These are phyloP conservation scores for Artibeus lituratus DNA, from an alignment of 2,797 vertebrate species.

Conservation along the genomic window DNA sequence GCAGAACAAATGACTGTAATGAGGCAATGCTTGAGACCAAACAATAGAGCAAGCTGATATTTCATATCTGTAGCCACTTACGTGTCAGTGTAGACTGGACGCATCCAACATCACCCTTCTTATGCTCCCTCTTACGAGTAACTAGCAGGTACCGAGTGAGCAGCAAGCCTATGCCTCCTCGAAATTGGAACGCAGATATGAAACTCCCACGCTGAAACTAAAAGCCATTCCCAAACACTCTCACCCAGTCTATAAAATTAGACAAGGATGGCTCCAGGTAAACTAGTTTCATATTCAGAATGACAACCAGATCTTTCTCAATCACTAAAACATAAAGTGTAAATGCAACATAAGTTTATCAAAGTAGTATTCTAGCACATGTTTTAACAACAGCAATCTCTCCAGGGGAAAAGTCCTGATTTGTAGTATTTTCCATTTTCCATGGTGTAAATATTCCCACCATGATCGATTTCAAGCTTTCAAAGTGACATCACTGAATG, in stretches of 20 bases:
- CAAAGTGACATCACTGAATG: neutral
- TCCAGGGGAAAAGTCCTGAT: neutral
- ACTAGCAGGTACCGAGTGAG: neutral
- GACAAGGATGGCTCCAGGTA: neutral
- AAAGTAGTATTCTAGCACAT: neutral
- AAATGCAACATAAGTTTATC: neutral
- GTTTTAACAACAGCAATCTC: neutral
- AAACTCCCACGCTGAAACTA: neutral
- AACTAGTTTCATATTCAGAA: neutral
- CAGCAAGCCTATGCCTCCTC: neutral
- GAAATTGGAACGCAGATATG: neutral
- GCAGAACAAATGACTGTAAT: conserved; percentile 76
- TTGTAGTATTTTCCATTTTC: neutral
- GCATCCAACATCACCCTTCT: neutral
- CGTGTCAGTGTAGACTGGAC: neutral
- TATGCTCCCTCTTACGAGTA: neutral
- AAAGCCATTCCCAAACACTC: neutral
- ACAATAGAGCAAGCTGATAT: conserved; percentile 27
- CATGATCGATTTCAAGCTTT: neutral
- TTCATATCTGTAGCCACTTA: conserved; percentile 13
- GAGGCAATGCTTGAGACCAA: conserved; percentile 19
- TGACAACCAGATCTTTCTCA: neutral
- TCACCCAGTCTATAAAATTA: neutral
- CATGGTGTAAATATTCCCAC: neutral
- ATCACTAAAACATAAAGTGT: neutral